Evolutionary conservation across 2,888 invertebrate species (phyloP).

Genomic region (Scaeva pyrastri): DNA sequence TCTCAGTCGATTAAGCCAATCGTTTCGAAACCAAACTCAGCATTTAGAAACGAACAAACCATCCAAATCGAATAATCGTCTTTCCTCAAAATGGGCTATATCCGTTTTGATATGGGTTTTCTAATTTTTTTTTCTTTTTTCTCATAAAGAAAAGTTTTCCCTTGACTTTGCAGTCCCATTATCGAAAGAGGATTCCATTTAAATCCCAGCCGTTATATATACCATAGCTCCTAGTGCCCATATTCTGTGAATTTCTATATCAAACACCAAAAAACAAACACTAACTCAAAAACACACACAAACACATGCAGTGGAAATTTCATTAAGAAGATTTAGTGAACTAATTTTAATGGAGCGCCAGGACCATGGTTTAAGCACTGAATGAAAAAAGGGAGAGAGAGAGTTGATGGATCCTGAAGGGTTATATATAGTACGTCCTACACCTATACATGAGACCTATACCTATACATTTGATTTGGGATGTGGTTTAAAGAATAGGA

Average conservation of each 20-base stretch:
- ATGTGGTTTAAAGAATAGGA: conserved; percentile 1
- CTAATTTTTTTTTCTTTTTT: neutral
- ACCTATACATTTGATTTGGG: neutral
- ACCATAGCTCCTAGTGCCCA: too few relatives aligned
- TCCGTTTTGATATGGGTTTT: neutral
- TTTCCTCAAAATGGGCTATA: conserved; percentile 15
- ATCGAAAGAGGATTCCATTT: conserved; percentile 14
- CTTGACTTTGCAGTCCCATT: conserved; percentile 18
- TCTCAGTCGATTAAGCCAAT: conserved; percentile 33
- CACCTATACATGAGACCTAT: neutral
- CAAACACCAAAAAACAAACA: conserved; percentile 15
- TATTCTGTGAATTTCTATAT: neutral
- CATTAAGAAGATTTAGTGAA: conserved; percentile 71
- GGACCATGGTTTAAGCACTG: neutral
- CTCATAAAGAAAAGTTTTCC: neutral
- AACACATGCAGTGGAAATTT: conserved; percentile 63
- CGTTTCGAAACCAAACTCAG: conserved; percentile 3
- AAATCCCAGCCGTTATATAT: neutral
- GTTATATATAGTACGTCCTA: too few relatives aligned
- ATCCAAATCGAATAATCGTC: conserved; percentile 6
- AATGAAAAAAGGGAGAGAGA: neutral
- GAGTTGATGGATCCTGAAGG: neutral
- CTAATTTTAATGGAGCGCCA: conserved; percentile 67
- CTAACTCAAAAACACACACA: conserved; percentile 14
- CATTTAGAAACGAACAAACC: conserved; percentile 13